Conservation (phyloP, 2,888 invertebrate species). For the Tachina lurida region DNA sequence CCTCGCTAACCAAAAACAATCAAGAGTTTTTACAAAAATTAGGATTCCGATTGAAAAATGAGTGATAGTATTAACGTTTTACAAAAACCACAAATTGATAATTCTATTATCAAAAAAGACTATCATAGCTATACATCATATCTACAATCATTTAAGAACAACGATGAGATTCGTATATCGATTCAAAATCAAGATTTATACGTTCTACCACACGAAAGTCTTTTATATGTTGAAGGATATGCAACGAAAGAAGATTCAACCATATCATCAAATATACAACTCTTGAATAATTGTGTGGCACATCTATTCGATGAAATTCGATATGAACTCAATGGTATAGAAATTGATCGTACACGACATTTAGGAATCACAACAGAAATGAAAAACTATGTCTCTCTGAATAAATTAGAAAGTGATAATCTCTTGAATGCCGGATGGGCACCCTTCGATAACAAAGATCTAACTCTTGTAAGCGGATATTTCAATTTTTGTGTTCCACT, state of each 20-base stretch:
- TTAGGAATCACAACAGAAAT: conserved; percentile 77
- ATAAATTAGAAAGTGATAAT: conserved; percentile 64
- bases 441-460: conserved; percentile 20
- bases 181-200: conserved; percentile 67
- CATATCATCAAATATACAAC: conserved; percentile 51
- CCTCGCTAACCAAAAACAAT: conserved; percentile 46
- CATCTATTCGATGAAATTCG: conserved; percentile 78
- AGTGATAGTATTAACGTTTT: conserved; percentile 64
- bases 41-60: neutral
- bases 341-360: conserved; percentile 75
- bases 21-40: conserved; percentile 44
- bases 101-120: conserved; percentile 73
- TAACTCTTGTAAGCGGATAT: conserved; percentile 72
- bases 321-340: conserved; percentile 61
- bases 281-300: conserved; percentile 68
- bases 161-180: conserved; percentile 73
- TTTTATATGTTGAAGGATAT: conserved; percentile 72
- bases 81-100: conserved; percentile 68
- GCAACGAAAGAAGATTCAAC: conserved; percentile 50
- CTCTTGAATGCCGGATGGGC: conserved; percentile 70
- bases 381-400: conserved; percentile 78
- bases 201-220: conserved; percentile 67
- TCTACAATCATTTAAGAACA: conserved; percentile 73
- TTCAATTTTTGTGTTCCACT: conserved; percentile 77
- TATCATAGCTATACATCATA: conserved; percentile 76